Evolutionary conservation across 2,797 vertebrate genomes (phyloP), one percentile per base, ranked within the genome.

Genomic region (Rhinoraja longicauda): DNA sequence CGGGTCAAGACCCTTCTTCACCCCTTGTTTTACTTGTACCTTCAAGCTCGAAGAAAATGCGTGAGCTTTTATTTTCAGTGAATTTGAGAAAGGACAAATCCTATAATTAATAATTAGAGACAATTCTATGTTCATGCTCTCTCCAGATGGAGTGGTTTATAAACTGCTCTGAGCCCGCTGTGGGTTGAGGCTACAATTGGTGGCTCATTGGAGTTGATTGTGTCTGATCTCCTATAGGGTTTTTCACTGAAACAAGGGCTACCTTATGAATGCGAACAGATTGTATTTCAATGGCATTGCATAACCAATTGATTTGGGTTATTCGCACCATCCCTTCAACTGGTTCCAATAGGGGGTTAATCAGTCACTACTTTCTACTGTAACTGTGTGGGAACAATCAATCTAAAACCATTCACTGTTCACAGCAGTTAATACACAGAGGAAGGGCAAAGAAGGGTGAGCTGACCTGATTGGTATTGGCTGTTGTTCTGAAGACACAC

Each of bases 291-390:
- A 92, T 92, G 53, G 45, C 45, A 53, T 53, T 53, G 45, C 45
- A 53, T 53, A 53, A 53, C 90, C 73, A 36, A 92, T 75, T 92
- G 90, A 92, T 92, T 92, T 75, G 24, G 45, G 72, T 92, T 70
- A 92, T 72, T 88, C 84, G 88, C 84, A 67, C 84, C 84, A 88
- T 67, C 84, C 70, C 70, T 92, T 92, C 72, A 92, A 73, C 90
- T 92, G 39, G 36, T 39, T 92, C 67, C 72, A 75, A 45, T 92
- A 57, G 90, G 70, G 90, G 90, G 53, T 88, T 67, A 88, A 88
- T 88, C 84, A 88, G 84, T 88, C 84, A 67, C 84, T 88, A 39
- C 62, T 32, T 88, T 88, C 59, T 88, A 64, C 84, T 88, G 84
- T 88, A 88, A 67, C 84, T 67, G n/a, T 88, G 84, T 59, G 36